phyloP scores from a whole-genome alignment of 2,797 vertebrate genomes.

The Chelonia mydas region DNA sequence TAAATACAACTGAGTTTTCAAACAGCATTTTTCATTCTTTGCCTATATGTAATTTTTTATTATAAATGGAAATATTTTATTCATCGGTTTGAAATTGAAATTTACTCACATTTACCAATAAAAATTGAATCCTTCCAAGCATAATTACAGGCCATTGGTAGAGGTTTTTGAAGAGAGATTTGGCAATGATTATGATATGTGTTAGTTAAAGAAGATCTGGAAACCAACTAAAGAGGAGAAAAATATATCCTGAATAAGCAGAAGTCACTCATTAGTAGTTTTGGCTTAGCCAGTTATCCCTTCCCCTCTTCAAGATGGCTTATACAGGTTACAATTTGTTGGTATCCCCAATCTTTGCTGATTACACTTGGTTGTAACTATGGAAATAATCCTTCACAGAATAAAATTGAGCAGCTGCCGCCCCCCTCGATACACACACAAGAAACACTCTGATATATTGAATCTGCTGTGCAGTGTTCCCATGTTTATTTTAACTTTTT shows the following conservation, averaged over 20 bases:
- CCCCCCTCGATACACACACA: too few relatives aligned
- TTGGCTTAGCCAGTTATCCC: neutral
- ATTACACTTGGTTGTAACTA: neutral
- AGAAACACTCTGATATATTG: too few relatives aligned
- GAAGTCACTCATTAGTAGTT: neutral
- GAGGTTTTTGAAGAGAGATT: neutral
- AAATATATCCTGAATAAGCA: neutral
- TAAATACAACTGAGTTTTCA: neutral
- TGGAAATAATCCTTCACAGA: neutral
- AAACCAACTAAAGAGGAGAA: neutral
- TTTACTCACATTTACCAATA: too few relatives aligned
- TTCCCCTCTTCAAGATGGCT: neutral
- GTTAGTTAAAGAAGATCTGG: neutral
- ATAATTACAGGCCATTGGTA: neutral
- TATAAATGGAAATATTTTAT: too few relatives aligned
- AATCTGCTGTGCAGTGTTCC: too few relatives aligned
- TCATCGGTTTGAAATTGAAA: too few relatives aligned
- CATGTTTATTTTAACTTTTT: too few relatives aligned
- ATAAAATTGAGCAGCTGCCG: neutral
- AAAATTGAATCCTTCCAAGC: too few relatives aligned
- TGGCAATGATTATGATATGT: neutral
- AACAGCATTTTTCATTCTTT: too few relatives aligned
- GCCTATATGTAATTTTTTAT: too few relatives aligned
- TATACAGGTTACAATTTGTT: neutral
- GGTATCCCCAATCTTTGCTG: neutral